Base-by-base conservation (phyloP, 1,140 invertebrate genomes). In the Drosophila ercepeae region DNA sequence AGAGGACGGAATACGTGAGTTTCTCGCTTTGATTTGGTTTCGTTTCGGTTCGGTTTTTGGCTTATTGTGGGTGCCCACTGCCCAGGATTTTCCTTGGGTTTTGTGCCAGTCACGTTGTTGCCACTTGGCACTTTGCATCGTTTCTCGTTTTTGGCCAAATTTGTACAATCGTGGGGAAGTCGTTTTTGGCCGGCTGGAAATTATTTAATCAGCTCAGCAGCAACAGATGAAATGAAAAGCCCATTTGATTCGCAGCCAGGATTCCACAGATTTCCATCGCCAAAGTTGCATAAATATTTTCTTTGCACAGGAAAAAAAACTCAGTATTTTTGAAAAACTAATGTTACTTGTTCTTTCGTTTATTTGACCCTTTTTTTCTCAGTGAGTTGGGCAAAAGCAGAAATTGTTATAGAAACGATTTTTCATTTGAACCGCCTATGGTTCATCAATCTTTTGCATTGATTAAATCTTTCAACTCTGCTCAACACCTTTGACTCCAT, bases 51-150 rank as follows among this genome's bases (percentile, higher is more conserved):
- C 39, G 42, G 11, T 64, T 64, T 45, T 21, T 29, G 41, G 27
- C 29, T 52, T 23, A 13, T 39, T 59, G 49, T 57, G 54, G 46
- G 57, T 44, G 57, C 57, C 60, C 75, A 84, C 53, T 49, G 57
- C 57, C 60, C 75, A 84, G 67, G 72, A 86, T 76, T 73, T 63
- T 7, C 14, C 4, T 42, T 18, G 39, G 39, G 11, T 39, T 51
- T 48, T 67, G 46, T 67, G 78, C 55, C 60, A 82, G 83, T 86
- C 82, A 86, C 77, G 82, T 86, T 86, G 78, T 68, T 86, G 82
- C 82, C 82, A 81, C 77, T 81, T 81, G 82, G 68, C 78, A 86
- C 82, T 86, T 79, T 65, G 67, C 71, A 64, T 60, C 73, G 61
- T 54, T 63, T 23, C 46, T 39, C 45, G 27, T 67, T 65, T 11